Conservation (phyloP, 2,113 vertebrate species). For the Sinocyclocheilus anophthalmus region DNA sequence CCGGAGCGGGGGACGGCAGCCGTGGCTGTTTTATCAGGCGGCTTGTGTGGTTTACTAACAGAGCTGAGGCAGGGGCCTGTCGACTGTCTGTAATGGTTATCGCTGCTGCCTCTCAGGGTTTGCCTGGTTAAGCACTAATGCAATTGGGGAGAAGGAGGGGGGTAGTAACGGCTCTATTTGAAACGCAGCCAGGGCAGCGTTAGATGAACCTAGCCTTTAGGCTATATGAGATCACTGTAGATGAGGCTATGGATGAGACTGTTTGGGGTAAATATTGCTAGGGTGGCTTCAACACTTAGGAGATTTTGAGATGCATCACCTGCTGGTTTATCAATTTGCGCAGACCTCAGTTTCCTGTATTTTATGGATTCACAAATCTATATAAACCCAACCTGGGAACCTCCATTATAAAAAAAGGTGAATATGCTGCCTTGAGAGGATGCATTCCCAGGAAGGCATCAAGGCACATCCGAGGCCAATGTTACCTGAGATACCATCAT, state of each 20-base stretch:
- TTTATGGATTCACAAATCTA: not conserved
- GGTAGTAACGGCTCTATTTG: slow-evolving; percentile 36
- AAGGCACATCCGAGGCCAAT: not conserved
- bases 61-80: slow-evolving; percentile 41
- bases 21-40: slow-evolving; percentile 47
- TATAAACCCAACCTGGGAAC: not conserved
- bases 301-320: not conserved
- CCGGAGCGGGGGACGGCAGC: slow-evolving; percentile 23
- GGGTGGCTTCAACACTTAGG: not conserved
- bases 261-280: not conserved
- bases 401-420: not conserved
- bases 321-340: not conserved
- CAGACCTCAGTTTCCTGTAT: not conserved
- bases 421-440: not conserved
- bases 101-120: slow-evolving; percentile 51
- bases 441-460: not conserved
- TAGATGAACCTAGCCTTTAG: slow-evolving; percentile 23
- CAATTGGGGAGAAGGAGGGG: slow-evolving; percentile 41
- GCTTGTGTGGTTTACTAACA: slow-evolving; percentile 53
- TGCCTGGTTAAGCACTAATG: slow-evolving; percentile 58
- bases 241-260: not conserved
- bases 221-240: not conserved
- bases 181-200: slow-evolving; percentile 35
- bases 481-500: too few species aligned
- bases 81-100: slow-evolving; percentile 50